Conservation (phyloP, 2,888 invertebrate species). For the Gryllus longicercus region DNA sequence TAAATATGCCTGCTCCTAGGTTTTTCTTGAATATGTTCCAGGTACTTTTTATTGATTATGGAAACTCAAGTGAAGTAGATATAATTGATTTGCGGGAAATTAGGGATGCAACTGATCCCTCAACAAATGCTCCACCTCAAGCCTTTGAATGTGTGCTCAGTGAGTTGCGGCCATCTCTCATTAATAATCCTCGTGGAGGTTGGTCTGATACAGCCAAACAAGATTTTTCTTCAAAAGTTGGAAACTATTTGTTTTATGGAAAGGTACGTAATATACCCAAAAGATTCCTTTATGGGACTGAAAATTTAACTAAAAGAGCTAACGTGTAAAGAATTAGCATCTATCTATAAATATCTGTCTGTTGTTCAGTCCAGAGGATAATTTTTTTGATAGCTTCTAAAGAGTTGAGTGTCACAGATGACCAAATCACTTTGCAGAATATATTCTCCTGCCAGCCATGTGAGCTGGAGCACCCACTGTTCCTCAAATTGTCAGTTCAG, state of each 20-base stretch:
- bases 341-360: too few relatives aligned
- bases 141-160: constrained; percentile 70
- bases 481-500: too few relatives aligned
- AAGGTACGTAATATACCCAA: background rate
- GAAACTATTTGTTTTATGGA: background rate
- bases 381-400: too few relatives aligned
- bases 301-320: too few relatives aligned
- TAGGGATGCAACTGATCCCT: constrained; percentile 42
- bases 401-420: too few relatives aligned
- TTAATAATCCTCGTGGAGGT: constrained; percentile 55
- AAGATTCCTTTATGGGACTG: too few relatives aligned
- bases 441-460: too few relatives aligned
- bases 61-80: constrained; percentile 56
- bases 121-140: constrained; percentile 52
- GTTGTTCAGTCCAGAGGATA: too few relatives aligned
- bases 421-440: too few relatives aligned
- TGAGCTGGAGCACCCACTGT: too few relatives aligned
- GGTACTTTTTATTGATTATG: constrained; percentile 78
- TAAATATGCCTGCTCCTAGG: background rate
- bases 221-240: constrained; percentile 47
- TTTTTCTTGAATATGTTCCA: constrained; percentile 43
- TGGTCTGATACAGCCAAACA: constrained; percentile 60
- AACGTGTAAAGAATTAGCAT: too few relatives aligned
- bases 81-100: constrained; percentile 50
- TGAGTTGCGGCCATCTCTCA: constrained; percentile 64